phyloP scores from a whole-genome alignment of 2,113 vertebrate species.

The Sylvia atricapilla region DNA sequence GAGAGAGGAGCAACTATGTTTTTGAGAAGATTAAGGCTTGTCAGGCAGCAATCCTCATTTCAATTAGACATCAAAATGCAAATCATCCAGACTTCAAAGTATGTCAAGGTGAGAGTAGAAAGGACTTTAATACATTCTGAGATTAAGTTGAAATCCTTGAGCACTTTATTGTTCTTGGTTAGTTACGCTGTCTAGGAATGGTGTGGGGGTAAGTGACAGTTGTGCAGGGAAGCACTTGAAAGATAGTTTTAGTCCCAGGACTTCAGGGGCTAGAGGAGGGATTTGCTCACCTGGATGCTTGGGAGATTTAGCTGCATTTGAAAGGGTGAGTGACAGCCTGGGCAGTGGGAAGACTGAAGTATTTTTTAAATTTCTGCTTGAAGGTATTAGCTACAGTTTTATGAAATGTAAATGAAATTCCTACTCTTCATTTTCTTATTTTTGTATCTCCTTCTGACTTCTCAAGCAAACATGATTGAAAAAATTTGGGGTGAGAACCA shows the following conservation, averaged over 20 bases:
- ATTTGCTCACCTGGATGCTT: background rate
- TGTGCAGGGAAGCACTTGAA: background rate
- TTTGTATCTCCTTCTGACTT: background rate
- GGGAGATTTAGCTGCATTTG: background rate
- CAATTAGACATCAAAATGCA: constrained; percentile 38
- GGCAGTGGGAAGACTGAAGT: background rate
- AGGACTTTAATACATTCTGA: background rate
- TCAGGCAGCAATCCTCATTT: constrained; percentile 7
- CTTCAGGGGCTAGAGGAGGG: background rate
- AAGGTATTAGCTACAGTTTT: background rate
- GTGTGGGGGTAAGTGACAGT: background rate
- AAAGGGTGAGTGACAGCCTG: background rate
- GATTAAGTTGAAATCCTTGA: background rate
- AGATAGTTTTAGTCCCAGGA: background rate
- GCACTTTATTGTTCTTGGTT: background rate
- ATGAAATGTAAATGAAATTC: background rate
- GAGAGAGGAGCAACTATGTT: background rate
- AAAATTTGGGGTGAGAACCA: background rate
- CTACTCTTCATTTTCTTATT: background rate
- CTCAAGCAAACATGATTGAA: background rate
- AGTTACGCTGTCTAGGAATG: background rate
- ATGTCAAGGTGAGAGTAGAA: constrained; percentile 24
- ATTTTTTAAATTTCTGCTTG: background rate
- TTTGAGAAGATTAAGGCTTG: constrained; percentile 29
- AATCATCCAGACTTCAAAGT: background rate